Conservation (phyloP, 1,140 invertebrate genomes). For the Drosophila sturtevanti region DNA sequence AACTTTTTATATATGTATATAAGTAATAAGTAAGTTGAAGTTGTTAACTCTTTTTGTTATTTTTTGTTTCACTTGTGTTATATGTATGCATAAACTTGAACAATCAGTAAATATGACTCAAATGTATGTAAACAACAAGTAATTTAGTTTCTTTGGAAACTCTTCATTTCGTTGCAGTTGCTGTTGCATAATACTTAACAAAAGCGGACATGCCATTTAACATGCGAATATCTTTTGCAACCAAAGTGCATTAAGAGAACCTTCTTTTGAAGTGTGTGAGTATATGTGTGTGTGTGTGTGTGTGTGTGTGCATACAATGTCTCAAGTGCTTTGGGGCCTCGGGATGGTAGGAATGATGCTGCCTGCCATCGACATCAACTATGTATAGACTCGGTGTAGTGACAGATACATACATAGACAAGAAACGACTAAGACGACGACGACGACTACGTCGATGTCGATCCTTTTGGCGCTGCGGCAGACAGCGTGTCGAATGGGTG, state of each 20-base stretch:
- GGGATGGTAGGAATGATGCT: conserved; percentile 35
- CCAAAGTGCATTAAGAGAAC: conserved; percentile 55
- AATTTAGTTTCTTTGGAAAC: conserved; percentile 8
- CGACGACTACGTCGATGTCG: conserved; percentile 55
- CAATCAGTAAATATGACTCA: neutral
- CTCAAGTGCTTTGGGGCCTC: conserved; percentile 58
- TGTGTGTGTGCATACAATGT: conserved; percentile 61
- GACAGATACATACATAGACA: conserved; percentile 59
- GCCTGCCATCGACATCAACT: conserved; percentile 18
- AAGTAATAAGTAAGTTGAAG: neutral
- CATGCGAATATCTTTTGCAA: conserved; percentile 31
- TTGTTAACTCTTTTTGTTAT: neutral
- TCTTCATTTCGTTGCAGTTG: conserved; percentile 12
- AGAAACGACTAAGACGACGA: conserved; percentile 29
- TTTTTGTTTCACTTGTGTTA: neutral
- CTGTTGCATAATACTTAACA: conserved; percentile 13
- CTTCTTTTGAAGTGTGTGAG: conserved; percentile 48
- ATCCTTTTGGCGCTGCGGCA: conserved; percentile 69
- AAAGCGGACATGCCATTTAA: conserved; percentile 24
- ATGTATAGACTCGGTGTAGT: conserved; percentile 38
- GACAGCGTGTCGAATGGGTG: conserved; percentile 74
- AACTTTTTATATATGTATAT: no score
- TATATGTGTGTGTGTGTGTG: conserved; percentile 26
- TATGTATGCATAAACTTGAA: neutral
- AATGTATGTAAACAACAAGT: conserved; percentile 6